Evolutionary conservation across 1,140 invertebrate species (phyloP).

Genomic region (Papilio xuthus): DNA sequence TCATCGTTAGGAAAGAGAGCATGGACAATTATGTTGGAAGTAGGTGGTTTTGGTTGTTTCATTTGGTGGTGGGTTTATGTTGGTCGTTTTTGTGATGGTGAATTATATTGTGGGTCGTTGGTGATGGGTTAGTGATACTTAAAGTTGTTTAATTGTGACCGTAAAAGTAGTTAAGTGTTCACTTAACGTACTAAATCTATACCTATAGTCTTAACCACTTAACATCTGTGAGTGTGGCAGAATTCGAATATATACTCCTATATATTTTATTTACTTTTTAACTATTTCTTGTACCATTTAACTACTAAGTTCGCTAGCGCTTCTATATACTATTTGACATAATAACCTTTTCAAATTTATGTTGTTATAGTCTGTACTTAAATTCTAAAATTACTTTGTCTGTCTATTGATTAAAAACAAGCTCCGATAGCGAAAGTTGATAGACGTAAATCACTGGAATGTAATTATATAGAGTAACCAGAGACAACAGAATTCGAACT

Average conservation of each 20-base stretch:
- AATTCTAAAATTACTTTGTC: not conserved
- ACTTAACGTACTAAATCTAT: not conserved
- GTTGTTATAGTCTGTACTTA: not conserved
- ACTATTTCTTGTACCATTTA: too few relatives aligned
- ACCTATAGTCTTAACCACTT: too few relatives aligned
- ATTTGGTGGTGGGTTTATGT: constrained; percentile 44
- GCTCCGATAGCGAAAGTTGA: not conserved
- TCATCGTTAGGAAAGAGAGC: constrained; percentile 90
- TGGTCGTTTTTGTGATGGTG: constrained; percentile 46
- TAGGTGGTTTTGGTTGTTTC: constrained; percentile 80
- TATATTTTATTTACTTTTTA: too few relatives aligned
- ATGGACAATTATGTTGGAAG: constrained; percentile 92
- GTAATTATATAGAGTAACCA: not conserved
- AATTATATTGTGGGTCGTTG: constrained; percentile 27
- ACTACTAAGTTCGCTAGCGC: too few relatives aligned
- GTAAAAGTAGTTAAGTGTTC: not conserved
- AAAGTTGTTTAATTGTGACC: not conserved
- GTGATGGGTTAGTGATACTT: constrained; percentile 24
- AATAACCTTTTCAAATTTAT: not conserved
- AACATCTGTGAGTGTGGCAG: too few relatives aligned
- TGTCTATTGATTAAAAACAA: not conserved
- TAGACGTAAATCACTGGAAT: not conserved
- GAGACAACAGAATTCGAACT: not conserved
- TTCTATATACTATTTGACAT: not conserved
- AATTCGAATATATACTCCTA: too few relatives aligned